These are phyloP conservation scores for Brachionus koreanus DNA, from an alignment of 1,140 invertebrate species.

Conservation along the genomic window DNA sequence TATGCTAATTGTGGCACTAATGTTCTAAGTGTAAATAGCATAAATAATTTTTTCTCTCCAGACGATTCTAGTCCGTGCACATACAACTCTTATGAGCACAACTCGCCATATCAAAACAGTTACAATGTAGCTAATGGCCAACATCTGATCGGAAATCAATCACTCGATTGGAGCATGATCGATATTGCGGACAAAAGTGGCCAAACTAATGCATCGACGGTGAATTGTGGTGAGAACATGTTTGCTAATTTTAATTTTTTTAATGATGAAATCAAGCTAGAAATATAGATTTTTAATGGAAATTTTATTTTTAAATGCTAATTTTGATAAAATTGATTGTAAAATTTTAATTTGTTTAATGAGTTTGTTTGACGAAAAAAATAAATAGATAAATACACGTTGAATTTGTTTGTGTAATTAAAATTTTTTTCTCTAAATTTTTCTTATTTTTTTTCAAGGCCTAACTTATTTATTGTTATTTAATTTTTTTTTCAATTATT, in stretches of 20 bases:
- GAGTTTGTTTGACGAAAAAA: neutral
- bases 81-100: constrained; percentile 1
- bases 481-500: neutral
- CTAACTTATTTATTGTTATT: constrained; percentile 22
- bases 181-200: neutral
- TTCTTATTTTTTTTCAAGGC: neutral
- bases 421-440: neutral
- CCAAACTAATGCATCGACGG: neutral
- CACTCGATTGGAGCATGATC: constrained; percentile 2
- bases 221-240: neutral
- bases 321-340: neutral
- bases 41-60: constrained; percentile 19
- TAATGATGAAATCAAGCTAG: constrained; percentile 12
- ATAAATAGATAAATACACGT: neutral
- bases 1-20: neutral
- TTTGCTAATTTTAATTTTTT: constrained; percentile 29
- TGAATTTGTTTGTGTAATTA: neutral
- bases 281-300: neutral
- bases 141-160: neutral
- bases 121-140: neutral
- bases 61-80: neutral
- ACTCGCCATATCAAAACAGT: neutral
- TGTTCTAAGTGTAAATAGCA: neutral
- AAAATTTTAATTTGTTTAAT: neutral
- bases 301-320: neutral